Percentiles rank a stretch among this genome's conserved stretches.
Evolutionary conservation across 2,888 invertebrate species (phyloP).

Genomic region (Ectemnius lituratus): DNA sequence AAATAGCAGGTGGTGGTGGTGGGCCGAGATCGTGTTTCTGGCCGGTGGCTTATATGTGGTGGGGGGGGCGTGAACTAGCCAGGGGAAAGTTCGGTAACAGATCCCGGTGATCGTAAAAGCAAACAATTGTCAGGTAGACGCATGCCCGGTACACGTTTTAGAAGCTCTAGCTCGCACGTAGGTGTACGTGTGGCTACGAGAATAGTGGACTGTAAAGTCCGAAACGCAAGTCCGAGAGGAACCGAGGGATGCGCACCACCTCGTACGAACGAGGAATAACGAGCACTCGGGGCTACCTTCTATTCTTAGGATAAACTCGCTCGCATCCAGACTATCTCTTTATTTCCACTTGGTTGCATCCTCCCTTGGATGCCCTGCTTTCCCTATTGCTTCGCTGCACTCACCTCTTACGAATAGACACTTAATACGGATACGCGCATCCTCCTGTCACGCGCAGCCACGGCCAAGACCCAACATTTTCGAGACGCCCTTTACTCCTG

Average conservation of each 20-base stretch:
- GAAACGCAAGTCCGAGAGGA: conserved; percentile 14
- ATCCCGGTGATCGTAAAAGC: background rate
- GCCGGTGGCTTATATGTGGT: too few species aligned
- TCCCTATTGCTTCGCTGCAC: background rate
- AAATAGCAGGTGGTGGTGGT: conserved; percentile 19
- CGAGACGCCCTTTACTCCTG: too few species aligned
- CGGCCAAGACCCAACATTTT: background rate
- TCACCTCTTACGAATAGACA: conserved; percentile 48
- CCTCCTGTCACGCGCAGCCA: conserved; percentile 40
- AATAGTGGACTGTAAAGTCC: conserved; percentile 17
- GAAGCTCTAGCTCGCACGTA: too few species aligned
- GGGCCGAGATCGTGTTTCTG: background rate
- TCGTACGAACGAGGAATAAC: conserved; percentile 50
- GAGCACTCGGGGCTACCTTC: conserved; percentile 42
- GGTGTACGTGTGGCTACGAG: too few species aligned
- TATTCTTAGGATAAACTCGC: conserved; percentile 51
- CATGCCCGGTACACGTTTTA: too few species aligned
- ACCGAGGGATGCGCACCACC: background rate
- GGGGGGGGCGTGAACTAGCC: background rate
- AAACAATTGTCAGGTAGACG: background rate
- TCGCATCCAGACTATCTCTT: conserved; percentile 46
- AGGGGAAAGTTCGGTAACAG: conserved; percentile 8
- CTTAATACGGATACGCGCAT: conserved; percentile 20
- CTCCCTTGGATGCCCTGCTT: conserved; percentile 31
- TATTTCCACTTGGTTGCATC: conserved; percentile 54